phyloP scores from a whole-genome alignment of 2,113 vertebrate species.

The Aplodontia rufa region DNA sequence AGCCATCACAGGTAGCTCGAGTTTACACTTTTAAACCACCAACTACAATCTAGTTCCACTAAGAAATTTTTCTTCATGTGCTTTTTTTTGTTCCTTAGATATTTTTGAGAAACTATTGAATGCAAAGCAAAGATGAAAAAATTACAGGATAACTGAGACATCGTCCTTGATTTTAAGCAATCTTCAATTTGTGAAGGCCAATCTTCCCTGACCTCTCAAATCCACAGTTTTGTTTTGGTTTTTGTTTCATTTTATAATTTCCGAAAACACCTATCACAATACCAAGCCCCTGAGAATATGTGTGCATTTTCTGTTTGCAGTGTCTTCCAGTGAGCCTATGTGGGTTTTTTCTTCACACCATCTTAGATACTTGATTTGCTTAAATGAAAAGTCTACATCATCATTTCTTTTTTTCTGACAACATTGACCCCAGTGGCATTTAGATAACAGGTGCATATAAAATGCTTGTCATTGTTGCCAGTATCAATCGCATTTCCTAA shows the following conservation, averaged over 20 bases:
- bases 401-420: background rate
- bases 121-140: background rate
- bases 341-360: background rate
- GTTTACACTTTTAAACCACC: background rate
- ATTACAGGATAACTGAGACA: background rate
- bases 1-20: too few relatives aligned
- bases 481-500: background rate
- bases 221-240: background rate
- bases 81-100: background rate
- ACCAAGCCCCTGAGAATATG: background rate
- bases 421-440: background rate
- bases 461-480: background rate
- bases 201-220: background rate
- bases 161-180: background rate
- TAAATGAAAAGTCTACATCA: background rate
- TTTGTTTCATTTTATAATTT: background rate
- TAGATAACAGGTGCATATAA: background rate
- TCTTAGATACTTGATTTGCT: background rate
- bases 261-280: background rate
- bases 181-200: background rate
- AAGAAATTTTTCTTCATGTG: background rate
- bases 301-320: background rate
- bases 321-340: background rate
- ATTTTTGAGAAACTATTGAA: background rate
- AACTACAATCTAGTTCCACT: background rate